Conservation (phyloP, 2,113 vertebrate species). For the Empidonax alnorum region DNA sequence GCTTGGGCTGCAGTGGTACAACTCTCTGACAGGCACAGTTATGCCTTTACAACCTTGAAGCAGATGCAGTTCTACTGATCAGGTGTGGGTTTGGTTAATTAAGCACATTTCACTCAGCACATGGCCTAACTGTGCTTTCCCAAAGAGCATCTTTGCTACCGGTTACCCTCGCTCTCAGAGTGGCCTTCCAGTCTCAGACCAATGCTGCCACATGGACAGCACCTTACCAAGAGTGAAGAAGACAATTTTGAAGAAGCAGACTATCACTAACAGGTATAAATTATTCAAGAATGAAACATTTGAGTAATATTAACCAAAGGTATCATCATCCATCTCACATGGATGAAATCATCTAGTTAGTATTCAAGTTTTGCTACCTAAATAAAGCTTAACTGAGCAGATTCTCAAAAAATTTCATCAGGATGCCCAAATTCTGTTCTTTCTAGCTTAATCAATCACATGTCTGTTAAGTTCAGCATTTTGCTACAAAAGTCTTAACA, state of each 20-base stretch:
- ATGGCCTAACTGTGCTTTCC: too few species aligned
- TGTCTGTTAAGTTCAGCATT: slow-evolving; percentile 61
- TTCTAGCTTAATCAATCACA: slow-evolving; percentile 75
- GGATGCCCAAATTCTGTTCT: slow-evolving; percentile 64
- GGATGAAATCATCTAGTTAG: slow-evolving; percentile 61
- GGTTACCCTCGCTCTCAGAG: not conserved
- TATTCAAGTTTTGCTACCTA: slow-evolving; percentile 72
- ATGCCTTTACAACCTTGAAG: not conserved
- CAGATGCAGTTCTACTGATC: not conserved
- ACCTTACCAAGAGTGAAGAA: slow-evolving; percentile 1
- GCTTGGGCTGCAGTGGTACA: fast-evolving
- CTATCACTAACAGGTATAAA: slow-evolving; percentile 55
- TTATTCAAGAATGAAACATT: slow-evolving; percentile 71
- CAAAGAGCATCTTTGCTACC: not conserved
- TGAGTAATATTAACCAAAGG: slow-evolving; percentile 65
- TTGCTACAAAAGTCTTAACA: slow-evolving; percentile 56
- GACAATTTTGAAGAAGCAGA: slow-evolving; percentile 10
- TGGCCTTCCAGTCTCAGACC: not conserved
- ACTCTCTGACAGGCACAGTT: not conserved
- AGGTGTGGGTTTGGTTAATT: not conserved
- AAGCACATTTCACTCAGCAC: fast-evolving
- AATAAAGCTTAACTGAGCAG: slow-evolving; percentile 74
- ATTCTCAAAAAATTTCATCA: slow-evolving; percentile 61
- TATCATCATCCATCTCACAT: slow-evolving; percentile 15
- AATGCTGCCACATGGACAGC: not conserved